Base-by-base conservation (phyloP, 1,140 invertebrate genomes). In the Onthophagus taurus region DNA sequence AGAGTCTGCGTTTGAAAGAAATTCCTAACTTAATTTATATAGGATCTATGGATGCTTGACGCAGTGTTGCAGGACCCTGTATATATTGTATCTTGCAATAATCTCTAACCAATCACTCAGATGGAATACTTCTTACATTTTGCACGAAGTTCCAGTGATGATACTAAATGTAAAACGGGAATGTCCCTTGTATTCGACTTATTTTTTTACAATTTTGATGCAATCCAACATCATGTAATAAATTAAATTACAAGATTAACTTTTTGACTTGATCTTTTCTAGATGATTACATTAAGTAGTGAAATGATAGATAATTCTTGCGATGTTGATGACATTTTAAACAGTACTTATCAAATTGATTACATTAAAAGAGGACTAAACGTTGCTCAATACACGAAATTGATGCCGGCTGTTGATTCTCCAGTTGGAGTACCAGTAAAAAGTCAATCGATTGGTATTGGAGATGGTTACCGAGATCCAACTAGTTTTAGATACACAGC, bases 301-400 rank as follows among this genome's bases (percentile, higher is more conserved):
- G 68, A 70, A 18, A 72, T 78, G 41, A 49, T 78, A 39, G 72
- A 77, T 31, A 71, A 72, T 53, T 69, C 66, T 0, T 74, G 73
- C 47, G 70, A 74, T 45, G 66, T 66, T 34, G 72, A 78, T 45
- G 70, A 66, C 13, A 72, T 72, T 55, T 75, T 77, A 71, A 60
- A 66, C 19, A 74, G 69, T 4, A 70, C 76, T 52, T 78, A 77
- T 50, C 69, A 76, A 59, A 69, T 67, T 0, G 75, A 74, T 34
- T 77, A 66, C 47, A 64, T 66, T 23, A 76, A 74, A 58, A 63
- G 70, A 69, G 66, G 59, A 31, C 48, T 62, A 17, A 60, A 60
- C 17, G 43, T 64, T 4, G 48, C 51, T 3, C 45, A 58, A 12
- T 71, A 71, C 36, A 61, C 56, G 36, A 55, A 60, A 46, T 35